phyloP scores from a whole-genome alignment of 2,888 invertebrate species.

The Chrysolina americana region DNA sequence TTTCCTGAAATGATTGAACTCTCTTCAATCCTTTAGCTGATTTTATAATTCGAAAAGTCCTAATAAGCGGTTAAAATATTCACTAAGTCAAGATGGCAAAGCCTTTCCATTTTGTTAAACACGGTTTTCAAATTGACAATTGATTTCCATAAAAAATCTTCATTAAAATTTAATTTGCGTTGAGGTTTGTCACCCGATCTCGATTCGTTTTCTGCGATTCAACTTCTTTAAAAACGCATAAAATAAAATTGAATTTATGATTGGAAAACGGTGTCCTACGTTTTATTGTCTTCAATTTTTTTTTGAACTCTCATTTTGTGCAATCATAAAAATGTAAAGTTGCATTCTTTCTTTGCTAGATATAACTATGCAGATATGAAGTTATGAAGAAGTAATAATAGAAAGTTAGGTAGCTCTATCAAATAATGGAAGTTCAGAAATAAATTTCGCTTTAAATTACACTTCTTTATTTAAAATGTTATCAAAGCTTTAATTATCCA shows the following conservation, averaged over 20 bases:
- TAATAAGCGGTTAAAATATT: slow-evolving; percentile 1
- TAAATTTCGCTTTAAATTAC: slow-evolving; percentile 22
- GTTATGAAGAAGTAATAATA: slow-evolving; percentile 17
- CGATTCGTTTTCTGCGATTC: background rate
- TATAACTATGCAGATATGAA: slow-evolving; percentile 10
- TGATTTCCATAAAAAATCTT: slow-evolving; percentile 10
- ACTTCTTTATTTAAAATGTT: slow-evolving; percentile 24
- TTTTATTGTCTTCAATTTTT: background rate
- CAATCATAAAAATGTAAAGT: background rate
- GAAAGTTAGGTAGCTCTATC: slow-evolving; percentile 4
- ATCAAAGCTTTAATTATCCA: slow-evolving; percentile 21
- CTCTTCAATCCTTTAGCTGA: background rate
- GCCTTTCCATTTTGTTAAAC: slow-evolving; percentile 5
- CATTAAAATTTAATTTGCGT: background rate
- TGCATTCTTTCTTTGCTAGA: background rate
- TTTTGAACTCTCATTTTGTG: background rate
- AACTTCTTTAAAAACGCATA: background rate
- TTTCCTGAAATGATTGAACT: too few species aligned
- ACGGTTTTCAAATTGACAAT: slow-evolving; percentile 9
- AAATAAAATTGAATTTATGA: slow-evolving; percentile 6
- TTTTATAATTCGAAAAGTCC: background rate
- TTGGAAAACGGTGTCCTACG: background rate
- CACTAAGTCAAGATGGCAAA: background rate
- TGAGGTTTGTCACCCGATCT: slow-evolving; percentile 2
- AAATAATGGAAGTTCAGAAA: slow-evolving; percentile 13